Base-by-base conservation (phyloP, 2,113 vertebrate species). In the Geothlypis trichas region DNA sequence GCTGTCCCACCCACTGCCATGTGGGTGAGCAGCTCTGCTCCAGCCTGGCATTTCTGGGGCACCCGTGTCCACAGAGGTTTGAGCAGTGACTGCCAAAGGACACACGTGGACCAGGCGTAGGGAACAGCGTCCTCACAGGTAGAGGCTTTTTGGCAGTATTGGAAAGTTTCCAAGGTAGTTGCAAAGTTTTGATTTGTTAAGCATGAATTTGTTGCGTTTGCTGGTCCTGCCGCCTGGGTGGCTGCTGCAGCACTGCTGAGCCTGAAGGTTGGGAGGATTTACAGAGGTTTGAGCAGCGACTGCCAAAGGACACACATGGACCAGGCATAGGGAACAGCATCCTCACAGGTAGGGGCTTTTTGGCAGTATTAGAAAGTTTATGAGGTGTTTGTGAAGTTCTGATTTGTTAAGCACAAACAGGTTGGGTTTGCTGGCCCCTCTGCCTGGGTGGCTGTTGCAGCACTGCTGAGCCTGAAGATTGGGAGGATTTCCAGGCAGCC, bases 121-220 rank as follows among this genome's bases (percentile, higher is more conserved):
- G 44, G 61, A 51, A 33, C 27, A 58, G 71, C 66, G 19, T 39
- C 55, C 24, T 57, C 35, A 9, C 33, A 23, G 52, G 55, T 21
- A 11, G 66, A 8, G 17, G 72, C 2, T 83, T 59, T 68, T 79
- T 51, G 15, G 5, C 8, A 1, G 2, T 3, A 2, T 0, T 35
- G 2, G 23, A 7, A 51, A 28, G 46, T 62, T 75, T 54, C 33
- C 0, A 12, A 55, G 37, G 9, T 9, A 27, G 61, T 51, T 35
- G 72, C 1, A 0, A 37, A 71, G 82, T 67, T 51, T 24, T 31
- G 52, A 18, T 7, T 6, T 9, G 37, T 52, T 27, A 15, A 49
- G 24, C 19, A 14, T 0, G 0, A 47, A 1, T 2, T 33, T 72
- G 23, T 18, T 13, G 1, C 0, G 31, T 55, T 37, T 39, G 20